phyloP scores from a whole-genome alignment of 2,797 vertebrate species.

The Mallotus villosus region DNA sequence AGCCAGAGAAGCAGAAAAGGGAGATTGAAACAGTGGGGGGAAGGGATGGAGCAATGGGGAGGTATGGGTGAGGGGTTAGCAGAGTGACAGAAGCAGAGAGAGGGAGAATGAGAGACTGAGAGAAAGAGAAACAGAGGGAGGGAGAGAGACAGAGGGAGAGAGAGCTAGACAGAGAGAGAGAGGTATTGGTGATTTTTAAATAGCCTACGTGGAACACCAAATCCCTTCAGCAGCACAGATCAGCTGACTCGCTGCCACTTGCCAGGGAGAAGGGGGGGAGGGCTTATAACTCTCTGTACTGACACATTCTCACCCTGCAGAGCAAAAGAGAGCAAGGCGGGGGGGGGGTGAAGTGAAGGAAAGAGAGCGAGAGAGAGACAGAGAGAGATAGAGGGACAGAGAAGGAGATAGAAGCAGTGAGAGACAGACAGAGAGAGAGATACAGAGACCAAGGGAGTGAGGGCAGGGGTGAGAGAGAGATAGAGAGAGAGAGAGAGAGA shows the following conservation, averaged over 20 bases:
- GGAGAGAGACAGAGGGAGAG: not conserved
- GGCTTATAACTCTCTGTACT: conserved; percentile 61
- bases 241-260: conserved; percentile 74
- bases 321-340: conserved; percentile 5
- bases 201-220: conserved; percentile 77
- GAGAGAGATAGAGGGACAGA: no score
- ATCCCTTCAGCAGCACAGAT: conserved; percentile 75
- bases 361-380: not conserved
- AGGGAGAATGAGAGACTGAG: conserved; percentile 11
- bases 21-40: conserved; percentile 25
- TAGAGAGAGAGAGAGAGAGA: not conserved
- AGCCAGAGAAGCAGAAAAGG: not conserved
- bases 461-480: no score
- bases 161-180: conserved; percentile 34
- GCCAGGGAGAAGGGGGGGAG: conserved; percentile 58
- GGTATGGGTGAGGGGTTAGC: not conserved
- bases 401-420: conserved; percentile 22
- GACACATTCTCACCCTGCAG: conserved; percentile 56
- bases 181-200: conserved; percentile 71
- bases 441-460: no score
- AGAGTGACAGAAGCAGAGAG: conserved; percentile 3
- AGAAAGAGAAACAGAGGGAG: conserved; percentile 11
- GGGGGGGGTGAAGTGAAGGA: conserved; percentile 19
- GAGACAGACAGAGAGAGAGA: conserved; percentile 20
- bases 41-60: not conserved